Evolutionary conservation across 2,797 vertebrate genomes (phyloP).

Genomic region (Enteromius fasciolatus): DNA sequence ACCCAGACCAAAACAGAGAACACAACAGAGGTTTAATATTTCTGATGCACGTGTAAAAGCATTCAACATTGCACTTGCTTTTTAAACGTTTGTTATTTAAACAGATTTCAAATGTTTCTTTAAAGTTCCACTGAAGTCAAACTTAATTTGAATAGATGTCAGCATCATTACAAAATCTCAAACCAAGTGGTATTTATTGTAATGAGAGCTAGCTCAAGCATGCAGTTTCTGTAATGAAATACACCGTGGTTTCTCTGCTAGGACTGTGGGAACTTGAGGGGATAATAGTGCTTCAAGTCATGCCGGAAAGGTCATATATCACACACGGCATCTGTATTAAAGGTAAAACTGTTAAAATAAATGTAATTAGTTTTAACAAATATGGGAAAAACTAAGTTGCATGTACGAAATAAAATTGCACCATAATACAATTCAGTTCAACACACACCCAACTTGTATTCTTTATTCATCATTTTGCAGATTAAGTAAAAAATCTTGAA

Average conservation of each 20-base stretch:
- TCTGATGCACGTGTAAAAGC: neutral
- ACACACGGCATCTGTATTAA: neutral
- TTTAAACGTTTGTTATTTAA: neutral
- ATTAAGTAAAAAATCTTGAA: neutral
- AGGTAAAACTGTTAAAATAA: neutral
- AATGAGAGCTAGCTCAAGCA: neutral
- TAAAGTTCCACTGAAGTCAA: neutral
- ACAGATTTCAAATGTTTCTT: neutral
- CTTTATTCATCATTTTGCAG: neutral
- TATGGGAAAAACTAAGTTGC: neutral
- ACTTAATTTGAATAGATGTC: neutral
- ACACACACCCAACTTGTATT: neutral
- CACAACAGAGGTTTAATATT: neutral
- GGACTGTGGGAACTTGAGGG: neutral
- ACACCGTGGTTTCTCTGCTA: neutral
- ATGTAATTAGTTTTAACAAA: neutral
- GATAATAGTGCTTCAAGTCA: neutral
- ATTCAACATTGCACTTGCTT: neutral
- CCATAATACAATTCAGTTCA: neutral
- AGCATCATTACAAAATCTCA: neutral
- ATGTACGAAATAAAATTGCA: neutral
- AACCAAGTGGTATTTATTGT: neutral
- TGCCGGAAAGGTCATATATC: neutral
- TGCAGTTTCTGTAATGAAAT: neutral
- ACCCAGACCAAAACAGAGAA: slow-evolving; percentile 1